Evolutionary conservation across 2,797 vertebrate species (phyloP), one percentile per base, ranked within the genome.

Genomic region (Eutrigla gurnardus): DNA sequence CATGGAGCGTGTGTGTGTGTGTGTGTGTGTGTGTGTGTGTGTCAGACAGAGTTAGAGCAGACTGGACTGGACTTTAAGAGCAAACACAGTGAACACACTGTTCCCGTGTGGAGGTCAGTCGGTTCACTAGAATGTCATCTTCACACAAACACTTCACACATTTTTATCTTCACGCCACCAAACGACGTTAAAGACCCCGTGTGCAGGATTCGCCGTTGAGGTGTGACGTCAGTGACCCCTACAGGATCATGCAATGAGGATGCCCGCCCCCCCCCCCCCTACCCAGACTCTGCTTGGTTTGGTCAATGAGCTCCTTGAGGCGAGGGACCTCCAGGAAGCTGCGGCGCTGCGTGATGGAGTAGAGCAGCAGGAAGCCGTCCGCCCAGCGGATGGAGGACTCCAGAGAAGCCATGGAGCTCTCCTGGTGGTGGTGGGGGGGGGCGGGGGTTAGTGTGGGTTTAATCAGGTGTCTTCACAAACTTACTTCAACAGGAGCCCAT

Each of bases 301-400:
- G 92, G 68, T 95, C 94, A 17, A 95, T 92, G 76, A 94, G 88
- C 9, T 82, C 91, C 84, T 95, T 95, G 70, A 95, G 86, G 6
- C 13, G 76, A 0, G 92, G 84, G 36, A 95, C 86, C n/a, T 93
- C 92, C 81, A 89, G 83, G 80, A 95, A 95, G 85, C 91, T 94
- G 82, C 69, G 75, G 47, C 91, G 92, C 1, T 95, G 93, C 0
- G 90, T 95, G 86, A 95, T 88, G 35, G 94, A 94, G 89, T 95
- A 95, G 42, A 95, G 88, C 52, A 95, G 90, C 39, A 95, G 90
- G 81, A 95, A 95, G 2, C 94, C 93, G 5, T 95, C 93, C 0
- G 93, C 94, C 94, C 94, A 95, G 85, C 89, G 89, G 75, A 95
- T 93, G 50, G 90, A 92, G 0, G 88, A 87, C 78, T 95, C 93